Evolutionary conservation across 1,140 invertebrate genomes (phyloP), one percentile per base, ranked within the genome.

Genomic region (Spodoptera frugiperda): DNA sequence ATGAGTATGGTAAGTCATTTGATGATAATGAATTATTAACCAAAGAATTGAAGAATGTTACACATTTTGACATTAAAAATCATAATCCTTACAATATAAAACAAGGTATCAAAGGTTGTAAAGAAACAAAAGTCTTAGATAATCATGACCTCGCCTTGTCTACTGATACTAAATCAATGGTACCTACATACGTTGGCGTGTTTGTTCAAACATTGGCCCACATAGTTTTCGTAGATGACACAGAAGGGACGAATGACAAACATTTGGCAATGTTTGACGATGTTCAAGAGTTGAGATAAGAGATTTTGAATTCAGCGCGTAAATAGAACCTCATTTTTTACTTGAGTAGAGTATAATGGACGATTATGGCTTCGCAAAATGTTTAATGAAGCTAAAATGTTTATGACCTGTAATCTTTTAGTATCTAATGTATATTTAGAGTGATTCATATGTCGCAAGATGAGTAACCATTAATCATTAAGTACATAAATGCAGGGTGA

Each of bases 1-100:
- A 84, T 30, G 90, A 93, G 77, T 93, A 84, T 78, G 89, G 91
- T 93, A 83, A 88, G 89, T 67, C 44, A 51, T 78, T 68, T 30
- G 9, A 1, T 30, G 5, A 25, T 25, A 25, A 25, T 25, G 25
- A 2, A 25, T 25, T 25, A 25, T 25, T 25, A 25, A 25, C 25
- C 5, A 1, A 25, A 25, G 25, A 25, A 25, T 25, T 39, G 33
- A 39, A 1, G 6, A 39, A 39, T 39, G 33, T 6, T 10, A 39
- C 2, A 39, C 33, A 39, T 39, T 10, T 6, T 6, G 33, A 8
- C 8, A 9, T 39, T 10, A 39, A 39, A 25, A 39, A 39, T 6
- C 33, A 9, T 39, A 39, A 39, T 39, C 33, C 33, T 39, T 39
- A 39, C 3, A 17, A 70, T 2, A 12, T n/a, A 70, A 19, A 12